phyloP scores from a whole-genome alignment of 1,140 invertebrate genomes.

The Popillia japonica region DNA sequence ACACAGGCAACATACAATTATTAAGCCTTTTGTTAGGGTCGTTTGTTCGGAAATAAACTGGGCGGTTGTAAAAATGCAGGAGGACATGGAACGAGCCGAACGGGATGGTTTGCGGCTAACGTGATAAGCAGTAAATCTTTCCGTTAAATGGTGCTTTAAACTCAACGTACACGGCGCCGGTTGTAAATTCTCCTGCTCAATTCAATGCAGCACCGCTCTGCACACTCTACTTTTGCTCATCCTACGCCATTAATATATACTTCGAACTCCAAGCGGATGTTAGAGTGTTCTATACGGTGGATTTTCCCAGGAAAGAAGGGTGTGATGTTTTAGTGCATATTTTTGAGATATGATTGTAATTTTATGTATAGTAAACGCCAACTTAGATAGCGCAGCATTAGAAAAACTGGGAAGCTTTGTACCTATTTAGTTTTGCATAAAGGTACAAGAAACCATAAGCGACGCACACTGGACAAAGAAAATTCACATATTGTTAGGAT shows the following conservation, averaged over 20 bases:
- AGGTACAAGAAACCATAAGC: no score
- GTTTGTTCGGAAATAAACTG: slow-evolving; percentile 14
- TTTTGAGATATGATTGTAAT: no score
- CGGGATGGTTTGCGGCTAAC: slow-evolving; percentile 9
- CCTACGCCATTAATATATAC: neutral
- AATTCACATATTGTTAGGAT: no score
- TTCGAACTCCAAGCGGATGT: neutral
- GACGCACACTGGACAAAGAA: no score
- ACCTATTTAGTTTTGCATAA: no score
- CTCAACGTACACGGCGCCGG: slow-evolving; percentile 21
- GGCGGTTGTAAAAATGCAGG: neutral
- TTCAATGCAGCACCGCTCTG: neutral
- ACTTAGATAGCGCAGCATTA: no score
- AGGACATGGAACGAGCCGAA: neutral
- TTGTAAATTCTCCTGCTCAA: slow-evolving; percentile 18
- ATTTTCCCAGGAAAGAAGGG: neutral
- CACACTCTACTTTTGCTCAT: neutral
- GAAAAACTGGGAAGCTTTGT: no score
- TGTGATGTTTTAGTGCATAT: no score
- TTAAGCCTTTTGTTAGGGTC: slow-evolving; percentile 1
- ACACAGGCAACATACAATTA: neutral
- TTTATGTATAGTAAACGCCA: no score
- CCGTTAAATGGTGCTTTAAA: slow-evolving; percentile 31
- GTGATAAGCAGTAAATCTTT: slow-evolving; percentile 34
- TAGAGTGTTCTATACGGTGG: neutral